Conservation (phyloP, 2,113 vertebrate species). For the Sardina pilchardus region DNA sequence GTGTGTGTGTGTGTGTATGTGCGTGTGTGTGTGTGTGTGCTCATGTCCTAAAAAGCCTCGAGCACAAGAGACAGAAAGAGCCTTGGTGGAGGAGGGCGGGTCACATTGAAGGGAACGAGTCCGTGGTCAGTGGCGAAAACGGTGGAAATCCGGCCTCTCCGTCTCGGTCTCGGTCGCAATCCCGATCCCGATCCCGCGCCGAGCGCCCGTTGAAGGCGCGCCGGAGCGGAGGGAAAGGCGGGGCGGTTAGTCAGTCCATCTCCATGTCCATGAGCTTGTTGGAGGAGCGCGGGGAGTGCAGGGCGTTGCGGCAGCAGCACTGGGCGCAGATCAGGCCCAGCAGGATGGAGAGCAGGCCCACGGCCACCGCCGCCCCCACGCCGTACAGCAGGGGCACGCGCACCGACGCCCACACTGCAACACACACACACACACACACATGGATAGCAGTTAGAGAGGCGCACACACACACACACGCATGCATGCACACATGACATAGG, state of each 20-base stretch:
- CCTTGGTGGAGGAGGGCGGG: no score
- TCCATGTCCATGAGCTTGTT: slow-evolving; percentile 92
- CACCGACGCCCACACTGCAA: slow-evolving; percentile 88
- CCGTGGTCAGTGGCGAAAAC: neutral
- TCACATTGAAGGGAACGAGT: slow-evolving; percentile 27
- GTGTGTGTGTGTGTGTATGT: neutral
- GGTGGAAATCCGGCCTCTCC: neutral
- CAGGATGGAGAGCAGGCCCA: slow-evolving; percentile 86
- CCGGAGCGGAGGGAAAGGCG: neutral
- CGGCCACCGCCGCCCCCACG: slow-evolving; percentile 75
- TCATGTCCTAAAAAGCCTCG: neutral
- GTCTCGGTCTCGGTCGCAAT: neutral
- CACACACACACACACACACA: slow-evolving; percentile 15
- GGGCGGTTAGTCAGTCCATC: slow-evolving; percentile 81
- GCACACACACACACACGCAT: neutral
- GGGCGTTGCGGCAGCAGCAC: slow-evolving; percentile 87
- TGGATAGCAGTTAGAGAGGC: neutral
- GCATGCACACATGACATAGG: neutral
- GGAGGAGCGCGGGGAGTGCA: slow-evolving; percentile 77
- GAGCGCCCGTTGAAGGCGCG: neutral
- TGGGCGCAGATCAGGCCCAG: slow-evolving; percentile 89
- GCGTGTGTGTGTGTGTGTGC: neutral
- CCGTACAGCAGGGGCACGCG: slow-evolving; percentile 90
- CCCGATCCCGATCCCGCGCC: neutral
- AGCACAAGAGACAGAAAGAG: neutral